Conservation (phyloP, 2,113 vertebrate species). For the Harpagus bidentatus region DNA sequence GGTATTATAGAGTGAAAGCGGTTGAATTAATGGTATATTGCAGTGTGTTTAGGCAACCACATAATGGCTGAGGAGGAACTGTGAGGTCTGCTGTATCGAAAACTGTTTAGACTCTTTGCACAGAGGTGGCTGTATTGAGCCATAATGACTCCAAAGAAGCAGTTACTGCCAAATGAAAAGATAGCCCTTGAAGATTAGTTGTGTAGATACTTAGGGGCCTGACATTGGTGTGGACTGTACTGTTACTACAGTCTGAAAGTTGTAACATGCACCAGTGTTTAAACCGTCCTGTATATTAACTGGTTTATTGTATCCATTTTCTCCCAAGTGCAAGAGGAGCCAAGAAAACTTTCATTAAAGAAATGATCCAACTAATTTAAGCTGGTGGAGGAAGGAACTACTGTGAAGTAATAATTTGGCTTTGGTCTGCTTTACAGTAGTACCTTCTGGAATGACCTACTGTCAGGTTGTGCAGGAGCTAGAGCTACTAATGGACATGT, state of each 20-base stretch:
- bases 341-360: conserved; percentile 9
- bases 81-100: neutral
- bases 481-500: neutral
- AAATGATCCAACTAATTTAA: conserved; percentile 4
- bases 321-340: neutral
- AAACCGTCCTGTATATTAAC: neutral
- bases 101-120: neutral
- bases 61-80: neutral
- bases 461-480: neutral
- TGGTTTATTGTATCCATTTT: neutral
- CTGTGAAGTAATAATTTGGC: conserved; percentile 32
- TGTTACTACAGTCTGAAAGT: neutral
- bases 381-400: neutral
- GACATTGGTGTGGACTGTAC: neutral
- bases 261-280: neutral
- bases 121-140: neutral
- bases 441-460: neutral
- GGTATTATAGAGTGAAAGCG: neutral
- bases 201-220: neutral
- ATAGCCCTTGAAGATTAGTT: neutral
- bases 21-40: neutral
- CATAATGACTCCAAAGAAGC: neutral
- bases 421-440: neutral
- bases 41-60: neutral
- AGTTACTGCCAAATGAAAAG: neutral